Conservation (phyloP, 2,888 invertebrate species). For the Vanessa cardui region DNA sequence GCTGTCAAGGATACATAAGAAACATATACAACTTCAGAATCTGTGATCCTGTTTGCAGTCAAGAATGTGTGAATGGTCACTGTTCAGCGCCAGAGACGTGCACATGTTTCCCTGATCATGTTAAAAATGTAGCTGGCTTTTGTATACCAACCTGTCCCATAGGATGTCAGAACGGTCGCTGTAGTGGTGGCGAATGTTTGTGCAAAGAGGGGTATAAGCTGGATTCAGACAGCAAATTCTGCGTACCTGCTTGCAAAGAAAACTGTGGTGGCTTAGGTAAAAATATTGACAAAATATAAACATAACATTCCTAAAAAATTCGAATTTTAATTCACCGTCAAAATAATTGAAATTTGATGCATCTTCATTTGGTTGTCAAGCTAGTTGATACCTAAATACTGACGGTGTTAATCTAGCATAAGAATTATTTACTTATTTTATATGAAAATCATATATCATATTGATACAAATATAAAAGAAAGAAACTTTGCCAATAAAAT, state of each 20-base stretch:
- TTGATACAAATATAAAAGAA: too few relatives aligned
- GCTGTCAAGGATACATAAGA: slow-evolving; percentile 87
- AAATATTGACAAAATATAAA: slow-evolving; percentile 3
- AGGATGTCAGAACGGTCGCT: slow-evolving; percentile 86
- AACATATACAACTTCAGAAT: slow-evolving; percentile 80
- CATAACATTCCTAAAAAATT: too few relatives aligned
- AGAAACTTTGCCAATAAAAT: too few relatives aligned
- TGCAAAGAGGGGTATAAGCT: slow-evolving; percentile 84
- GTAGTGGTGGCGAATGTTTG: slow-evolving; percentile 83
- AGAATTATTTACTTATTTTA: too few relatives aligned
- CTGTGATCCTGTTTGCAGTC: slow-evolving; percentile 84
- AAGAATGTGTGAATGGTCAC: slow-evolving; percentile 84
- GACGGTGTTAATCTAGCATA: background rate
- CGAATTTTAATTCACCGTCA: too few relatives aligned
- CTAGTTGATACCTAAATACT: background rate
- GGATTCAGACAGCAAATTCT: slow-evolving; percentile 82
- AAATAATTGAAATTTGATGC: too few relatives aligned
- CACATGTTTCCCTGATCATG: slow-evolving; percentile 84
- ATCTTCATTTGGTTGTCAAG: too few relatives aligned
- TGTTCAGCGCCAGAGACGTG: slow-evolving; percentile 86
- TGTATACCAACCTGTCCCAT: slow-evolving; percentile 87
- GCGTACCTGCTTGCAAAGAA: slow-evolving; percentile 82
- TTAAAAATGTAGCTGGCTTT: slow-evolving; percentile 75
- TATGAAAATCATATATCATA: too few relatives aligned
- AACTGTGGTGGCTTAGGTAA: slow-evolving; percentile 78